A percentile compares a stretch with the other conserved stretches of the same genome.
phyloP scores from a whole-genome alignment of 1,140 invertebrate genomes.

The Spodoptera frugiperda region DNA sequence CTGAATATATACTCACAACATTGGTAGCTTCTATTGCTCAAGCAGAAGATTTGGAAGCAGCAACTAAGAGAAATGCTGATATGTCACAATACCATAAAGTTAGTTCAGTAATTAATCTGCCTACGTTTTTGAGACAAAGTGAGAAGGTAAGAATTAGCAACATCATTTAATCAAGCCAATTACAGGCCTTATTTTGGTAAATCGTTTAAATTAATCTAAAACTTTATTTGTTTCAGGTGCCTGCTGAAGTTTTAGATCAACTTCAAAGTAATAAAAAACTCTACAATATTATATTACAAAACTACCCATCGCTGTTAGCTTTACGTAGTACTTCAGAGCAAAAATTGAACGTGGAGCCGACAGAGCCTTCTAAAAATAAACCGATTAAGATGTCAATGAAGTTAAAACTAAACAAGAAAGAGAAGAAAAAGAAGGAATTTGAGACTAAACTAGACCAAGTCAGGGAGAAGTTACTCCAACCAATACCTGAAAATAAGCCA shows the following conservation, averaged over 20 bases:
- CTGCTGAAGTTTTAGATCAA: constrained; percentile 90
- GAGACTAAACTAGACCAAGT: constrained; percentile 75
- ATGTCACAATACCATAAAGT: constrained; percentile 81
- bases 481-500: constrained; percentile 78
- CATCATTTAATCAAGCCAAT: too few species aligned
- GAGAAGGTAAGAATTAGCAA: constrained; percentile 87
- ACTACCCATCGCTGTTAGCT: constrained; percentile 89
- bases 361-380: constrained; percentile 77
- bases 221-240: constrained; percentile 85
- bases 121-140: constrained; percentile 91
- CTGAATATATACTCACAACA: constrained; percentile 90
- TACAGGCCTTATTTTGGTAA: too few species aligned
- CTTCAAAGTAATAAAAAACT: constrained; percentile 89
- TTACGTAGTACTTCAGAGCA: constrained; percentile 89
- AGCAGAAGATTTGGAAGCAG: constrained; percentile 80
- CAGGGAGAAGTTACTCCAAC: constrained; percentile 73
- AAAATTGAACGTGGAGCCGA: constrained; percentile 84
- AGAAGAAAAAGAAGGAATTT: constrained; percentile 82
- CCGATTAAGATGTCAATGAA: constrained; percentile 88
- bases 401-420: constrained; percentile 84
- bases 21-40: constrained; percentile 87
- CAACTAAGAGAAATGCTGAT: constrained; percentile 79
- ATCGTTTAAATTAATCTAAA: constrained; percentile 1
- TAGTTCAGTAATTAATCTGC: constrained; percentile 91
- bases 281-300: constrained; percentile 90